Conservation (phyloP, 2,888 invertebrate genomes). For the Mechanitis messenoides region DNA sequence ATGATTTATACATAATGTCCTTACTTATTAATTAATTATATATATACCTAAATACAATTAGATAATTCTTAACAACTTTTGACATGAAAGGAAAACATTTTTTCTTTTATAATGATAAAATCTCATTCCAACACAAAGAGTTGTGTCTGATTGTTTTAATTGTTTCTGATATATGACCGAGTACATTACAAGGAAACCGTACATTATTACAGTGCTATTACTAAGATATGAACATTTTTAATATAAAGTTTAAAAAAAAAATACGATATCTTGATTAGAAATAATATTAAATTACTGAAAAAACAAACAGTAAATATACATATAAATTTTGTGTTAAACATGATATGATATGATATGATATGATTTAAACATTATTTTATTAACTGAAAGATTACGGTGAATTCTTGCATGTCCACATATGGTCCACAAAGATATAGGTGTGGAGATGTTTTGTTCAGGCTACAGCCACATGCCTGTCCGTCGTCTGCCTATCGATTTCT, state of each 20-base stretch:
- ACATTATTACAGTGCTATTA: background rate
- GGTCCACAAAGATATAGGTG: no score
- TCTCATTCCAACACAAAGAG: background rate
- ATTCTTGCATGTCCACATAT: no score
- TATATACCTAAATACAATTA: no score
- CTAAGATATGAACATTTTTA: background rate
- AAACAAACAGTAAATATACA: no score
- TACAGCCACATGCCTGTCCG: slow-evolving; percentile 6
- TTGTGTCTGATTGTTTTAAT: slow-evolving; percentile 2
- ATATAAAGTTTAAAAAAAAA: background rate
- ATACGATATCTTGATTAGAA: no score
- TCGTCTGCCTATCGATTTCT: slow-evolving; percentile 16
- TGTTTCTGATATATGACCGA: slow-evolving; percentile 4
- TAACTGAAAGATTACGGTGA: no score
- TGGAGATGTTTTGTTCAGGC: slow-evolving; percentile 17
- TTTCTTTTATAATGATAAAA: background rate
- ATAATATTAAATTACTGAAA: no score
- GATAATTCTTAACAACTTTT: background rate
- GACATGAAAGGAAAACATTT: background rate
- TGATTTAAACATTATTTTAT: no score
- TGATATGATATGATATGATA: no score
- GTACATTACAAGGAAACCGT: background rate
- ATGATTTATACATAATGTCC: no score
- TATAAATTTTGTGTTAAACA: no score
- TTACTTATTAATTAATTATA: no score